Percentiles rank a stretch among this genome's conserved stretches.
phyloP scores from a whole-genome alignment of 2,888 invertebrate species.

The Thecocarcelia acutangulata region DNA sequence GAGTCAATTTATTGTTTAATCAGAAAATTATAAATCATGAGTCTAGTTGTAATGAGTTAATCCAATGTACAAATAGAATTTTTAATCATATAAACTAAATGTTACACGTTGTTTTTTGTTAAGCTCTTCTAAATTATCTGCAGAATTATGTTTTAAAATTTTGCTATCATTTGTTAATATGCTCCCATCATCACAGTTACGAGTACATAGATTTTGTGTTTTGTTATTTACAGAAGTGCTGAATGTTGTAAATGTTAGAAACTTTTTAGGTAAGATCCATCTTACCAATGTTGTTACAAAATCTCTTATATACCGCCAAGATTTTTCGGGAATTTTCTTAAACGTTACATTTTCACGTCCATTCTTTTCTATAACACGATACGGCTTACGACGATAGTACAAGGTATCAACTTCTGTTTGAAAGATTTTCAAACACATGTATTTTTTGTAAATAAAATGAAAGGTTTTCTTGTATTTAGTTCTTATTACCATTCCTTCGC shows the following conservation, averaged over 20 bases:
- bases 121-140: conserved; percentile 40
- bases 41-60: conserved; percentile 24
- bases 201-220: conserved; percentile 47
- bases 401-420: conserved; percentile 64
- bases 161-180: conserved; percentile 15
- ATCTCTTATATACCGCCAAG: conserved; percentile 89
- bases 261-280: conserved; percentile 64
- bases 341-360: conserved; percentile 79
- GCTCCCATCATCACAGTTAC: conserved; percentile 9
- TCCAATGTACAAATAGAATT: not conserved
- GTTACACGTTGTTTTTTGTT: conserved; percentile 40
- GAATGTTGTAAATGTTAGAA: conserved; percentile 48
- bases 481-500: conserved; percentile 69
- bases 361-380: conserved; percentile 79
- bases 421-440: conserved; percentile 1
- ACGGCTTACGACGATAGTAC: conserved; percentile 66
- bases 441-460: not conserved
- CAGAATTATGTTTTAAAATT: conserved; percentile 18
- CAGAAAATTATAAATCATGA: not conserved
- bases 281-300: conserved; percentile 95
- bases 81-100: conserved; percentile 60
- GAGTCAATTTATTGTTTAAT: conserved; percentile 19
- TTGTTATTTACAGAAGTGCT: conserved; percentile 64
- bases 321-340: conserved; percentile 83
- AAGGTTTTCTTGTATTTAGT: not conserved